These are phyloP conservation scores for Phenacoccus solenopsis DNA, from an alignment of 1,140 invertebrate genomes.

Conservation along the genomic window DNA sequence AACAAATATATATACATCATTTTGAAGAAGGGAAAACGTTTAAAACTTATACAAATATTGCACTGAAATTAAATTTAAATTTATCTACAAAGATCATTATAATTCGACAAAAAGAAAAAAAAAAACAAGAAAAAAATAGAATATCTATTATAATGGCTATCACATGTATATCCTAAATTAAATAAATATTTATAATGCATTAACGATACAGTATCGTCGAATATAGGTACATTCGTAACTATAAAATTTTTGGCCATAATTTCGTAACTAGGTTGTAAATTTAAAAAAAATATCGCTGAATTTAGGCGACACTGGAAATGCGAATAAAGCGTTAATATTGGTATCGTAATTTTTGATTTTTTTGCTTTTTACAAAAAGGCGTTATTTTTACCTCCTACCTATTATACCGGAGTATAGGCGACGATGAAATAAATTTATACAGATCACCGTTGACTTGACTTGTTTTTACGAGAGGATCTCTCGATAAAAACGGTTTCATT, in stretches of 20 bases:
- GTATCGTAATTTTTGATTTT: background rate
- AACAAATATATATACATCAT: slow-evolving; percentile 5
- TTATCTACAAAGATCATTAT: slow-evolving; percentile 7
- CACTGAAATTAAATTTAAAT: slow-evolving; percentile 15
- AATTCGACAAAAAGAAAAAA: background rate
- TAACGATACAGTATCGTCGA: background rate
- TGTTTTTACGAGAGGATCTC: no score
- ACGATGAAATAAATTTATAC: background rate
- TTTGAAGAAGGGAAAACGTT: background rate
- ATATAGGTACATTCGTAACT: background rate
- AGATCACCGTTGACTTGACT: background rate
- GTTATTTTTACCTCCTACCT: no score
- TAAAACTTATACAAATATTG: slow-evolving; percentile 12
- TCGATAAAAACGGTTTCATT: background rate
- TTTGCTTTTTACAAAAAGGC: background rate
- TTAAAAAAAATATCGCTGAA: background rate
- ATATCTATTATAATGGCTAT: background rate
- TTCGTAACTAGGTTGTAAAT: background rate
- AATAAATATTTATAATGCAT: background rate
- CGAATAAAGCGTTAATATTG: background rate
- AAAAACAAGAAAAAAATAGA: background rate
- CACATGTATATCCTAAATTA: slow-evolving; percentile 14
- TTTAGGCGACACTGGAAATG: background rate
- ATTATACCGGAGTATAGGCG: background rate
- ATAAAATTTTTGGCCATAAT: slow-evolving; percentile 3